phyloP scores from a whole-genome alignment of 2,797 vertebrate species.

The Betta splendens region DNA sequence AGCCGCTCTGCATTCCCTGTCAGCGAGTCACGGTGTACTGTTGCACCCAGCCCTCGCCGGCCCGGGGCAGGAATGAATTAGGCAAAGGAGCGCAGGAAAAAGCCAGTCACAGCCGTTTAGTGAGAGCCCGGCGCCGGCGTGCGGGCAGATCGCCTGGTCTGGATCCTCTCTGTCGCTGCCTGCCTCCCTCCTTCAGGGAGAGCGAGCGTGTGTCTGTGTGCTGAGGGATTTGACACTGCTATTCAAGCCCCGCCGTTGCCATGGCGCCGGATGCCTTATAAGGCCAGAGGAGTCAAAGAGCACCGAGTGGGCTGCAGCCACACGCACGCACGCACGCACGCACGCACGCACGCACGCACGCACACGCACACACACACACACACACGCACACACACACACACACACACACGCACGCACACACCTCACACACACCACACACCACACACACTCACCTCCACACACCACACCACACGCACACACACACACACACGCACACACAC shows the following conservation, averaged over 20 bases:
- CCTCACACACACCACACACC: too few relatives aligned
- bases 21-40: constrained; percentile 67
- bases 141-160: constrained; percentile 72
- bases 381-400: too few relatives aligned
- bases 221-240: constrained; percentile 90
- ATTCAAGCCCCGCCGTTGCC: constrained; percentile 90
- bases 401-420: too few relatives aligned
- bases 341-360: too few relatives aligned
- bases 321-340: constrained; percentile 47
- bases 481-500: too few relatives aligned
- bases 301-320: constrained; percentile 81
- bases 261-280: constrained; percentile 89
- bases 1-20: constrained; percentile 72
- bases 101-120: constrained; percentile 58
- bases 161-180: constrained; percentile 56
- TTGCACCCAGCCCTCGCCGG: constrained; percentile 56
- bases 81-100: constrained; percentile 71
- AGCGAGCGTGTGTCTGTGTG: constrained; percentile 83
- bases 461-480: too few relatives aligned
- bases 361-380: too few relatives aligned
- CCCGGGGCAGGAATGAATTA: constrained; percentile 75
- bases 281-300: constrained; percentile 90
- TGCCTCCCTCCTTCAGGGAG: constrained; percentile 74
- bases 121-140: constrained; percentile 65
- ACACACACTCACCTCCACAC: too few relatives aligned